Percentiles rank a stretch among this genome's conserved stretches.
These are phyloP conservation scores for Pristionchus mayeri DNA, from an alignment of 2,888 invertebrate genomes.

Conservation along the genomic window DNA sequence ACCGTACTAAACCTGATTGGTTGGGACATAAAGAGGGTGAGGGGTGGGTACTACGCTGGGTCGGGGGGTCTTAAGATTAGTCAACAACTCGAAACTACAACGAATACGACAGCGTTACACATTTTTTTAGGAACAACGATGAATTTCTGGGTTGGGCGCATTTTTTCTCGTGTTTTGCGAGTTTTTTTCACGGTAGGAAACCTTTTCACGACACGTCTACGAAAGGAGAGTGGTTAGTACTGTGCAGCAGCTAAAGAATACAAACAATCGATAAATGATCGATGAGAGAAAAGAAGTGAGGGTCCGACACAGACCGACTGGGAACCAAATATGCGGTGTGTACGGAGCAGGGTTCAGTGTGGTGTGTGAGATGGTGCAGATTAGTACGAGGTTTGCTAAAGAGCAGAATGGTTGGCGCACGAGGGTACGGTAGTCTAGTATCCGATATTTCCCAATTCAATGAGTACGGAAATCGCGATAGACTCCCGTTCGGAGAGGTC, in stretches of 20 bases:
- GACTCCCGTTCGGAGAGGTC: constrained; percentile 47
- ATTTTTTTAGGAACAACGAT: constrained; percentile 35
- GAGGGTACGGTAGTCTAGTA: neutral
- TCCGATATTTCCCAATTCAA: constrained; percentile 14
- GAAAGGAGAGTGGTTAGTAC: constrained; percentile 30
- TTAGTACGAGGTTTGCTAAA: constrained; percentile 41
- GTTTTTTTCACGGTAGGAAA: neutral
- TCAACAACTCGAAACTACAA: constrained; percentile 43
- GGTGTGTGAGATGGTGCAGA: constrained; percentile 1
- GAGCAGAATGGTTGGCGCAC: constrained; percentile 11
- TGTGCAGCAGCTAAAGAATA: neutral
- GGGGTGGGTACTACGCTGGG: neutral
- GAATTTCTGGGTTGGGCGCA: constrained; percentile 33
- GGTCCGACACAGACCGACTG: constrained; percentile 28
- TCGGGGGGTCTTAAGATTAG: constrained; percentile 40
- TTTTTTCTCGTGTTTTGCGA: constrained; percentile 42
- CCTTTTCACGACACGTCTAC: neutral
- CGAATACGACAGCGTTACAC: constrained; percentile 36
- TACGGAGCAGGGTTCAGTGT: neutral
- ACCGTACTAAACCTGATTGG: constrained; percentile 47
- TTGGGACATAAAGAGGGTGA: neutral
- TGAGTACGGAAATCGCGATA: constrained; percentile 47
- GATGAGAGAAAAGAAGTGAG: neutral
- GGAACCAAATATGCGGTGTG: constrained; percentile 47
- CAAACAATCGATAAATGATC: neutral